Conservation (phyloP, 1,140 invertebrate genomes). For the Rhyacophila brunnea region DNA sequence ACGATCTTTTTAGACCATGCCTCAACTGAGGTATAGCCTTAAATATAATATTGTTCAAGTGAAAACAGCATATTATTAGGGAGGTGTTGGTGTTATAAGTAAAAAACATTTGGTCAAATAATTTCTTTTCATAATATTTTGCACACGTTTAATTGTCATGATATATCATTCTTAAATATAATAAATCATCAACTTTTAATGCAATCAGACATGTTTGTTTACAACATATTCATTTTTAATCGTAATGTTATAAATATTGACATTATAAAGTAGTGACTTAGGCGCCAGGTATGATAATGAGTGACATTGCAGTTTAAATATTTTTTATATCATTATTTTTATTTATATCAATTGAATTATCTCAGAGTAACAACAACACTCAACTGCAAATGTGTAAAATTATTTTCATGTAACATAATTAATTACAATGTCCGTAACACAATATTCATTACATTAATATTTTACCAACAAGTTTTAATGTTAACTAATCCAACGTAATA, state of each 20-base stretch:
- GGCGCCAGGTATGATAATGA: not conserved
- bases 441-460: constrained; percentile 25
- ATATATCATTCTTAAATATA: constrained; percentile 34
- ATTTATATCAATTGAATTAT: not conserved
- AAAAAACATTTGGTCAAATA: constrained; percentile 22
- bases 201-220: constrained; percentile 25
- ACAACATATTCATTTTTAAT: constrained; percentile 29
- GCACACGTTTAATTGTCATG: constrained; percentile 35
- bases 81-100: constrained; percentile 3
- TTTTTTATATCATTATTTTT: not conserved
- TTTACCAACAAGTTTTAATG: constrained; percentile 26
- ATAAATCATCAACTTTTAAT: constrained; percentile 32
- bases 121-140: constrained; percentile 32
- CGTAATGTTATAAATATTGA: constrained; percentile 32
- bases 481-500: constrained; percentile 24
- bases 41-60: not conserved
- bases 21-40: no score
- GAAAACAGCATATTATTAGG: not conserved
- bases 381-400: constrained; percentile 17
- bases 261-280: constrained; percentile 4
- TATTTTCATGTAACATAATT: constrained; percentile 17
- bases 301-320: not conserved
- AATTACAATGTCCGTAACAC: constrained; percentile 26
- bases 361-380: constrained; percentile 20
- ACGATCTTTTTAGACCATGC: no score